Conservation (phyloP, 2,113 vertebrate genomes). For the Megaceryle maxima region DNA sequence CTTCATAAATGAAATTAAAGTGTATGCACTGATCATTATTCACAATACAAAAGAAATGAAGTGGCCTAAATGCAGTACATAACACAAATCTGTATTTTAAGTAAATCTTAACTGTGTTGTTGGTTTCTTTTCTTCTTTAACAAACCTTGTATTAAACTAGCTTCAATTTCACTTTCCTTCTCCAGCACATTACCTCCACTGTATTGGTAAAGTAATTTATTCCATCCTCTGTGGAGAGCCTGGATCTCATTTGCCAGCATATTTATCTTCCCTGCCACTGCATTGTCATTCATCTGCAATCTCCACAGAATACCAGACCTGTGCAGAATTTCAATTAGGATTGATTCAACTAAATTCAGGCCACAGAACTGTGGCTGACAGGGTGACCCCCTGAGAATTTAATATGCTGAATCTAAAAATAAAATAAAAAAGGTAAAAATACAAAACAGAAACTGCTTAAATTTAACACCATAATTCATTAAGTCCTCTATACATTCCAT, state of each 20-base stretch:
- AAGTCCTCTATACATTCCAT: constrained; percentile 13
- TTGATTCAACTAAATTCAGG: constrained; percentile 85
- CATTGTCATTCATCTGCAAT: constrained; percentile 82
- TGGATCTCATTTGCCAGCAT: constrained; percentile 84
- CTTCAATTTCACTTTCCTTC: constrained; percentile 80
- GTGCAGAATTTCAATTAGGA: constrained; percentile 85
- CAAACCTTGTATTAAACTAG: constrained; percentile 72
- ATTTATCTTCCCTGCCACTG: constrained; percentile 85
- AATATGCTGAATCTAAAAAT: constrained; percentile 61
- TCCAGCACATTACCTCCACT: constrained; percentile 75
- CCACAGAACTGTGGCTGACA: constrained; percentile 72
- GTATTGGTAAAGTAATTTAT: constrained; percentile 84
- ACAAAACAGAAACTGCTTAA: background rate
- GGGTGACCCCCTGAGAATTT: constrained; percentile 79
- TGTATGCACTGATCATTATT: constrained; percentile 50
- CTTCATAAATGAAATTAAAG: constrained; percentile 71
- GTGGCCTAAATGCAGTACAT: constrained; percentile 32
- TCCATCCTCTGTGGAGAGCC: constrained; percentile 80
- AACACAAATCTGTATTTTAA: constrained; percentile 60
- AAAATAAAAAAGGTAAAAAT: background rate
- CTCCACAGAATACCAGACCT: constrained; percentile 79
- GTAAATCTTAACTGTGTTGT: constrained; percentile 56
- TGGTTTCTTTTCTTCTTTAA: constrained; percentile 47
- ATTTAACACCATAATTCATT: constrained; percentile 57
- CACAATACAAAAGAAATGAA: constrained; percentile 39